These are phyloP conservation scores for Ophraella communa DNA, from an alignment of 2,888 invertebrate species.

Conservation along the genomic window DNA sequence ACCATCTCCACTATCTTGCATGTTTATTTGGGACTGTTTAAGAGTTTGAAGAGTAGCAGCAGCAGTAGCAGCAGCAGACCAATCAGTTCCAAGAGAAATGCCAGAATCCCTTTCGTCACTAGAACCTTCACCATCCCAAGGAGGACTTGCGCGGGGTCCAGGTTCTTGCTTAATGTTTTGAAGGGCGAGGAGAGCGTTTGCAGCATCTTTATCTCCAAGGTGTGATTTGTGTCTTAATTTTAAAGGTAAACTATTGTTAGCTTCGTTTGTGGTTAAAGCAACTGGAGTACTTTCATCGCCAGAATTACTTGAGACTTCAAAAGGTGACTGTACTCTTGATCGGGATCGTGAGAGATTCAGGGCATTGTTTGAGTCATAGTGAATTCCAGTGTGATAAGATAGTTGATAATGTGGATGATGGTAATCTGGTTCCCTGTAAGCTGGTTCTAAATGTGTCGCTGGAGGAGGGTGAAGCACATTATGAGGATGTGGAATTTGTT, in stretches of 20 bases:
- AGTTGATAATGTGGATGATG: conserved; percentile 55
- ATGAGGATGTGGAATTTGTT: conserved; percentile 62
- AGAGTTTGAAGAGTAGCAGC: conserved; percentile 55
- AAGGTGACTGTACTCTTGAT: conserved; percentile 73
- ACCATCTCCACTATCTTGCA: conserved; percentile 44
- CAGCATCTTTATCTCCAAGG: conserved; percentile 88
- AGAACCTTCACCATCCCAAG: conserved; percentile 89
- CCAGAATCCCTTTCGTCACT: conserved; percentile 91
- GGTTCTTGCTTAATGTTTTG: conserved; percentile 90
- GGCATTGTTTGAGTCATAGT: conserved; percentile 66
- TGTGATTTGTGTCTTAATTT: conserved; percentile 92
- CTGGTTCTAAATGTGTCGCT: conserved; percentile 61
- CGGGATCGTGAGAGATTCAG: conserved; percentile 70
- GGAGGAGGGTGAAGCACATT: conserved; percentile 53
- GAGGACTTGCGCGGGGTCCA: conserved; percentile 77
- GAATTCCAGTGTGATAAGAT: conserved; percentile 63
- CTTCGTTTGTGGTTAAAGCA: conserved; percentile 61
- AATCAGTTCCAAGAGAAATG: conserved; percentile 81
- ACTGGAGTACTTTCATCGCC: conserved; percentile 65
- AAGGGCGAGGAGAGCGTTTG: conserved; percentile 78
- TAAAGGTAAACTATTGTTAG: conserved; percentile 83
- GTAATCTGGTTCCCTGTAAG: conserved; percentile 61
- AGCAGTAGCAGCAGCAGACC: conserved; percentile 59
- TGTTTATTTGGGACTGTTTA: conserved; percentile 56
- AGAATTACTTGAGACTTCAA: conserved; percentile 78